Percentiles rank a stretch among this genome's conserved stretches.
phyloP scores from a whole-genome alignment of 1,140 invertebrate genomes.

The Coenobita brevimanus region DNA sequence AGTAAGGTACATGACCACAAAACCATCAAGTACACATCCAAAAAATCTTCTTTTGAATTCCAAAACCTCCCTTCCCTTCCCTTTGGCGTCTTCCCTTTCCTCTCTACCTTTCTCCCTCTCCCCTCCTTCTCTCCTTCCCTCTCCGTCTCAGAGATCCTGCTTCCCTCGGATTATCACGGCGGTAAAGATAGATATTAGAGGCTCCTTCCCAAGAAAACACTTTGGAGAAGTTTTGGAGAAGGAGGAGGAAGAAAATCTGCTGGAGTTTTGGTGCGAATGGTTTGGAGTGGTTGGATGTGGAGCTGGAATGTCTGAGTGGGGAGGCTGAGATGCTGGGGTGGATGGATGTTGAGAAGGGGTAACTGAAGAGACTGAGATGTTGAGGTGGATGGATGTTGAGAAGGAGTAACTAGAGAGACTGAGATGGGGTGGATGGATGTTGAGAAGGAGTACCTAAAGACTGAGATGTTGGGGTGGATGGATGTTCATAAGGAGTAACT shows the following conservation, averaged over 20 bases:
- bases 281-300: background rate
- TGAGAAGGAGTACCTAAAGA: too few species aligned
- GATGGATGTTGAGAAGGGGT: background rate
- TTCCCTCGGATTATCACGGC: too few species aligned
- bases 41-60: too few species aligned
- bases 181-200: too few species aligned
- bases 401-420: background rate
- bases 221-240: background rate
- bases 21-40: too few species aligned
- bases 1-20: background rate
- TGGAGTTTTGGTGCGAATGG: too few species aligned
- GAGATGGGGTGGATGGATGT: background rate
- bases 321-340: background rate
- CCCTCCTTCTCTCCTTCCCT: background rate
- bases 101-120: conserved; percentile 1
- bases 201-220: too few species aligned
- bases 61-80: background rate
- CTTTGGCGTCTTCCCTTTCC: background rate
- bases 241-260: background rate
- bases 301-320: background rate
- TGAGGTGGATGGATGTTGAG: background rate
- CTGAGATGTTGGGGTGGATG: too few species aligned
- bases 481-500: too few species aligned
- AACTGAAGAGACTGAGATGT: background rate
- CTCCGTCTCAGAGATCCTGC: background rate